Evolutionary conservation across 2,888 invertebrate genomes (phyloP).

Genomic region (Drosophila rubida): DNA sequence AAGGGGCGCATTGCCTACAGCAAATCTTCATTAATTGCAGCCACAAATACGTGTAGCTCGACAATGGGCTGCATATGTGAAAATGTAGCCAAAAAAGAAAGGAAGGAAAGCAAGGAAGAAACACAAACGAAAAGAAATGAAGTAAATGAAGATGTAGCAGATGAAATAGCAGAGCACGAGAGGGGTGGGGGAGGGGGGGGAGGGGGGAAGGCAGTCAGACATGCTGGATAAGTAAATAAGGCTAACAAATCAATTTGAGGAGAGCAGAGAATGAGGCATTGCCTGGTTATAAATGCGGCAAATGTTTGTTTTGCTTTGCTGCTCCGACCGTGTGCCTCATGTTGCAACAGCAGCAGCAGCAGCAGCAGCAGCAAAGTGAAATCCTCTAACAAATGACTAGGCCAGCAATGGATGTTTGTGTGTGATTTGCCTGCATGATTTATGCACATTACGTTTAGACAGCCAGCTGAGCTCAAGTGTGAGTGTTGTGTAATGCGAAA

Average conservation of each 20-base stretch:
- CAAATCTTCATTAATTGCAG: slow-evolving; percentile 60
- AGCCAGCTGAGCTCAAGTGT: slow-evolving; percentile 5
- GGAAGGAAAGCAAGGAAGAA: neutral
- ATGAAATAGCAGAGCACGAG: neutral
- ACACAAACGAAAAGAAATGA: neutral
- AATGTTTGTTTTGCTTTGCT: slow-evolving; percentile 31
- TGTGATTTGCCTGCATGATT: slow-evolving; percentile 51
- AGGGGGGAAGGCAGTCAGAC: neutral
- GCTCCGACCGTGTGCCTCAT: neutral
- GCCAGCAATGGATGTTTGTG: slow-evolving; percentile 26
- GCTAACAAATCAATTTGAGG: slow-evolving; percentile 55
- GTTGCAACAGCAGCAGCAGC: slow-evolving; percentile 8
- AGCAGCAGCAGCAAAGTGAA: slow-evolving; percentile 13
- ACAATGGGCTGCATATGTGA: slow-evolving; percentile 27
- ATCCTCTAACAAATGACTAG: slow-evolving; percentile 63
- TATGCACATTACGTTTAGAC: slow-evolving; percentile 49
- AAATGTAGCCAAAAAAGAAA: slow-evolving; percentile 13
- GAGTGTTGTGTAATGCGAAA: slow-evolving; percentile 38
- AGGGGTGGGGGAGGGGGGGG: neutral
- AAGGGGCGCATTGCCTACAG: slow-evolving; percentile 26
- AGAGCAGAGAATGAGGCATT: slow-evolving; percentile 22
- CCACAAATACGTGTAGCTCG: slow-evolving; percentile 30
- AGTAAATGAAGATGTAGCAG: slow-evolving; percentile 12
- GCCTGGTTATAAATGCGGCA: slow-evolving; percentile 58
- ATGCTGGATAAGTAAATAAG: slow-evolving; percentile 28